phyloP scores from a whole-genome alignment of 2,797 vertebrate species.

The Todus mexicanus region DNA sequence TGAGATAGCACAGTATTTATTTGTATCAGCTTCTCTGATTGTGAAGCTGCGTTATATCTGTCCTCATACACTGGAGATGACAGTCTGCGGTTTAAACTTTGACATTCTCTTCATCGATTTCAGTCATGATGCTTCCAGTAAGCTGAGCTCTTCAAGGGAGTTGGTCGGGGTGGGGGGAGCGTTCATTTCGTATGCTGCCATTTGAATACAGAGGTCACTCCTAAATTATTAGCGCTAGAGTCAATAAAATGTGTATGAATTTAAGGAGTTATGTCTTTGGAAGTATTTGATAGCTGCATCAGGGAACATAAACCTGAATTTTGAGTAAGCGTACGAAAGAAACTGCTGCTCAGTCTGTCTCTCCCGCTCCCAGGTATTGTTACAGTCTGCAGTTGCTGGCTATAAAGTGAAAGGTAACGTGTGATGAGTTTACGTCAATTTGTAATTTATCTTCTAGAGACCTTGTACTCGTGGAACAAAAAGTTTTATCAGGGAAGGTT shows the following conservation, averaged over 20 bases:
- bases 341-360: neutral
- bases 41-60: neutral
- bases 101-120: neutral
- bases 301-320: neutral
- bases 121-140: neutral
- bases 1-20: neutral
- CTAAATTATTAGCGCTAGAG: neutral
- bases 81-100: neutral
- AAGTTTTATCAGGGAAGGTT: neutral
- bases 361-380: neutral
- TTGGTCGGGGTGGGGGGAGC: rapidly evolving
- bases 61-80: neutral
- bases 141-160: neutral
- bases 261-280: neutral
- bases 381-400: neutral
- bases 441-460: neutral
- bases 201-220: neutral
- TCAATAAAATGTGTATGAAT: neutral
- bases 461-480: neutral
- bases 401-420: neutral
- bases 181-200: neutral
- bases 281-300: neutral
- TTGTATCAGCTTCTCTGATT: neutral
- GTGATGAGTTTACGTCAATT: neutral
- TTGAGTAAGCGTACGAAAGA: neutral